phyloP scores from a whole-genome alignment of 2,888 invertebrate genomes.

The Labia minor region DNA sequence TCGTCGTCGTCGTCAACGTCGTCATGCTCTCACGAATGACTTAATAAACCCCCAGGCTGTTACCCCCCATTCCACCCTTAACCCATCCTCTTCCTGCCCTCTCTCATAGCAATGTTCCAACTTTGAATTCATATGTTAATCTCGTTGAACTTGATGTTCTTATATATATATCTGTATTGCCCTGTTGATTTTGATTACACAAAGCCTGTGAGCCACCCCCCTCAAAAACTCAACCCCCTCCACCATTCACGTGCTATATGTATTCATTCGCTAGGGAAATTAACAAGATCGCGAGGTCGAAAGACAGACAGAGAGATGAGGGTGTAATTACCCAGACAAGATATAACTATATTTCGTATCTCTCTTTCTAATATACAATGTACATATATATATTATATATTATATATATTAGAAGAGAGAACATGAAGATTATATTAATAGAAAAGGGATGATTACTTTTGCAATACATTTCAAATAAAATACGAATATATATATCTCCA shows the following conservation, averaged over 20 bases:
- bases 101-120: not conserved
- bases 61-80: no score
- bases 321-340: slow-evolving; percentile 7
- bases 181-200: slow-evolving; percentile 13
- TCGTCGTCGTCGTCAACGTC: not conserved
- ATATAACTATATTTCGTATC: not conserved
- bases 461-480: no score
- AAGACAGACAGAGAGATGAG: not conserved
- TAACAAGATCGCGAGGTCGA: slow-evolving; percentile 13
- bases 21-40: slow-evolving; percentile 1
- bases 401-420: no score
- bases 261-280: slow-evolving; percentile 9
- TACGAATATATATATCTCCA: no score
- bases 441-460: no score
- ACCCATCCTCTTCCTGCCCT: not conserved
- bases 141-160: slow-evolving; percentile 4
- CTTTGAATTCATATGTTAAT: slow-evolving; percentile 13
- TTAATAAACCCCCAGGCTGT: not conserved
- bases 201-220: not conserved
- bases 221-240: no score
- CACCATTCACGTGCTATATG: not conserved
- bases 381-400: no score
- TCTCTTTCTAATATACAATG: no score
- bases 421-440: no score
- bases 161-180: not conserved